Percentiles rank a stretch among this genome's conserved stretches.
Evolutionary conservation across 2,888 invertebrate genomes (phyloP).

Genomic region (Sthenelais limicola): DNA sequence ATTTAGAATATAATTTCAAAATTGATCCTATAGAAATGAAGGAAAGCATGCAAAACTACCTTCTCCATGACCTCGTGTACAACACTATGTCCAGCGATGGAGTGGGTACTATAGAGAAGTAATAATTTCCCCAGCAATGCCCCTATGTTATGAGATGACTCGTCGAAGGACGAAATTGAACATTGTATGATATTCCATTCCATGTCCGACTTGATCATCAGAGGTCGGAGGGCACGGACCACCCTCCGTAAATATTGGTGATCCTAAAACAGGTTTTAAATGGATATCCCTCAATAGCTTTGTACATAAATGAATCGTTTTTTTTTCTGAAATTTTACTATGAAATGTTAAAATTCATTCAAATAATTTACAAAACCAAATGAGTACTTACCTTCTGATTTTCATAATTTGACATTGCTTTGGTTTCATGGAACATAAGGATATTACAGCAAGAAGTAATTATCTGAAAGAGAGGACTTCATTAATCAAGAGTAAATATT

Average conservation of each 20-base stretch:
- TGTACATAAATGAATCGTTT: not conserved
- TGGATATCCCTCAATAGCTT: no score
- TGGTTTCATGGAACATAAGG: no score
- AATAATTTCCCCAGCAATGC: conserved; percentile 3
- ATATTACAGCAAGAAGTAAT: no score
- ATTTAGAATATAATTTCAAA: no score
- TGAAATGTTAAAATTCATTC: not conserved
- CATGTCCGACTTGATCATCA: conserved; percentile 4
- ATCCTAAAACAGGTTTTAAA: no score
- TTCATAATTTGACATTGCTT: no score
- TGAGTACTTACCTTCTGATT: no score
- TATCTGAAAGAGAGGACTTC: no score
- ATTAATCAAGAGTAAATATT: no score
- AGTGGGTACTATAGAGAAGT: not conserved
- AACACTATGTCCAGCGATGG: not conserved
- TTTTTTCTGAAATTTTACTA: not conserved
- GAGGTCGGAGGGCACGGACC: conserved; percentile 2
- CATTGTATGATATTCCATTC: conserved; percentile 14
- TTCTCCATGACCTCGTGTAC: not conserved
- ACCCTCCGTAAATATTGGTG: not conserved
- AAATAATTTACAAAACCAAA: not conserved
- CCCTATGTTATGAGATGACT: not conserved
- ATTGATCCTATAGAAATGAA: no score
- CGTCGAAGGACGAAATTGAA: not conserved
- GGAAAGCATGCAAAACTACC: no score